Evolutionary conservation across 2,888 invertebrate species (phyloP).

Genomic region (Drosophila niveifrons): DNA sequence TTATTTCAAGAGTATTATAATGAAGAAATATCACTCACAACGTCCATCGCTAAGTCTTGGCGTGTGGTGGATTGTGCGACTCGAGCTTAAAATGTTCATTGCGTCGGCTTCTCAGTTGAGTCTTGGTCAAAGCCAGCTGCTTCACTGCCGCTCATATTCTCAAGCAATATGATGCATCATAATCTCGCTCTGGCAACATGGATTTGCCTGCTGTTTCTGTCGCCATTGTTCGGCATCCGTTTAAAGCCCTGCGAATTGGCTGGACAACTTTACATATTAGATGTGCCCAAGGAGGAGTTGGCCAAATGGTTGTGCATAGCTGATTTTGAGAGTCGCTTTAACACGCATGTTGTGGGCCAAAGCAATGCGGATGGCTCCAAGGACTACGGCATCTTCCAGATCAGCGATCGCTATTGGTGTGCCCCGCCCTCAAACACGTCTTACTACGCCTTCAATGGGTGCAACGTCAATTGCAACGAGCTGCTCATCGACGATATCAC

Average conservation of each 20-base stretch:
- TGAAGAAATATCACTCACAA: neutral
- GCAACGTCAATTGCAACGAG: conserved; percentile 81
- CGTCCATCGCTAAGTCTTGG: conserved; percentile 43
- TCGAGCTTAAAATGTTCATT: conserved; percentile 15
- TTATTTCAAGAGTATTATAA: neutral
- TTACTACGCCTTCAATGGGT: conserved; percentile 77
- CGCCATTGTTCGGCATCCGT: conserved; percentile 51
- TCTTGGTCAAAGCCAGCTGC: conserved; percentile 24
- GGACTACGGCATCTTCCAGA: conserved; percentile 85
- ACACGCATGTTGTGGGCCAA: conserved; percentile 85
- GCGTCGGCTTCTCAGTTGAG: conserved; percentile 27
- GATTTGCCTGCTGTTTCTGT: conserved; percentile 21
- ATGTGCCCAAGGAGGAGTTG: conserved; percentile 79
- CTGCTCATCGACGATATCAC: conserved; percentile 83
- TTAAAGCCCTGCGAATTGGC: conserved; percentile 80
- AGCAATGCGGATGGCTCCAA: conserved; percentile 86
- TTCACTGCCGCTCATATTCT: conserved; percentile 18
- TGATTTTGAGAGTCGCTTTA: conserved; percentile 83
- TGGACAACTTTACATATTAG: conserved; percentile 82
- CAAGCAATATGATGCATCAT: conserved; percentile 30
- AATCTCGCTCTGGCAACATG: conserved; percentile 21
- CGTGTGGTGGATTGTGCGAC: conserved; percentile 25
- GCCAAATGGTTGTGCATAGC: conserved; percentile 82
- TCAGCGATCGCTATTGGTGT: conserved; percentile 85
- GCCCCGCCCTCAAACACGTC: conserved; percentile 67